phyloP scores from a whole-genome alignment of 1,140 invertebrate genomes.

The Drosophila triauraria region DNA sequence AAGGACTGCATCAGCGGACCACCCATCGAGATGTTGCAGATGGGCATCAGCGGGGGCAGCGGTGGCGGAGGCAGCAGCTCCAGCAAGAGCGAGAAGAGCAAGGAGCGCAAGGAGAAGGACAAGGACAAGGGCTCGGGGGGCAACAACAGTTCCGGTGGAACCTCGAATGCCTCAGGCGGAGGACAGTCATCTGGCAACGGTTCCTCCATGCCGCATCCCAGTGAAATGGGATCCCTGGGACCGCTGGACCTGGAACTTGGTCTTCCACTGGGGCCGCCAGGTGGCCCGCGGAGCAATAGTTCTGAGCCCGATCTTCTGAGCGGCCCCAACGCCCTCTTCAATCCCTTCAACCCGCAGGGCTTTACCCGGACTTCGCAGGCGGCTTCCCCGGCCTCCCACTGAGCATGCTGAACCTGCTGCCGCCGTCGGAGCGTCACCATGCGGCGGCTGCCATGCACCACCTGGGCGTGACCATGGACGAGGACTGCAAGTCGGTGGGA shows the following conservation, averaged over 20 bases:
- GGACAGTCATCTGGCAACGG: slow-evolving; percentile 32
- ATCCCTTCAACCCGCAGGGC: slow-evolving; percentile 89
- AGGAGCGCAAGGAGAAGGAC: slow-evolving; percentile 81
- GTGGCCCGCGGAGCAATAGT: slow-evolving; percentile 87
- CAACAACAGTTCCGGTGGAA: slow-evolving; percentile 22
- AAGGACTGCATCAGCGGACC: slow-evolving; percentile 93
- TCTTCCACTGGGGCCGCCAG: slow-evolving; percentile 62
- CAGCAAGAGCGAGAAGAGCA: slow-evolving; percentile 63
- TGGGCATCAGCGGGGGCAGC: slow-evolving; percentile 86
- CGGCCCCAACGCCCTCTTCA: slow-evolving; percentile 88
- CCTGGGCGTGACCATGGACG: slow-evolving; percentile 86
- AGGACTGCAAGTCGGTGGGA: slow-evolving; percentile 88
- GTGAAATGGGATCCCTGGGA: slow-evolving; percentile 55
- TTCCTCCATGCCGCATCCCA: slow-evolving; percentile 53
- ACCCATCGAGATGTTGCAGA: slow-evolving; percentile 89
- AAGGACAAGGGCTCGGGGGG: slow-evolving; percentile 60
- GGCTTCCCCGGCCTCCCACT: slow-evolving; percentile 92
- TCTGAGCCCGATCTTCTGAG: slow-evolving; percentile 87
- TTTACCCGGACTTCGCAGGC: slow-evolving; percentile 92
- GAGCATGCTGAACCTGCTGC: slow-evolving; percentile 92
- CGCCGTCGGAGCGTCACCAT: slow-evolving; percentile 89
- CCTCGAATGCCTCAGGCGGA: slow-evolving; percentile 19
- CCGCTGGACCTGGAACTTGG: slow-evolving; percentile 74
- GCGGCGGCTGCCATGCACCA: slow-evolving; percentile 85
- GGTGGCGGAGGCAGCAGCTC: slow-evolving; percentile 41